Base-by-base conservation (phyloP, 2,113 vertebrate genomes). In the Chauna torquata region DNA sequence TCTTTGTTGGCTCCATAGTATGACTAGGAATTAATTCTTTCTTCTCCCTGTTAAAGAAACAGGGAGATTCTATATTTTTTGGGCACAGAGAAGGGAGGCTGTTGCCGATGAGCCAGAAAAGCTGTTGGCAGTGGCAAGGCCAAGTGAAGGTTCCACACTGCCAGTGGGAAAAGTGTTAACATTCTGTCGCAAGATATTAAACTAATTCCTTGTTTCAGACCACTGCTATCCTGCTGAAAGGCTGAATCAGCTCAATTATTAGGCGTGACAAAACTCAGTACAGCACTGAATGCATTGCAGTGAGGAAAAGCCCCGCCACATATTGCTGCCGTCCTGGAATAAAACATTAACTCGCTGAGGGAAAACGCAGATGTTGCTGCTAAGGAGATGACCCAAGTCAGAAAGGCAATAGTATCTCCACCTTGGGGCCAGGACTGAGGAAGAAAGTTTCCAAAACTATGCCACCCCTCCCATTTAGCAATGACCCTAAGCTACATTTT, bases 121-220 rank as follows among this genome's bases (percentile, higher is more conserved):
- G 77, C 66, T 88, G 58, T 58, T 88, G 82, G 92, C 52, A 70
- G 40, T 38, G 44, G 54, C 42, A 82, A 90, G 81, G 45, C 34
- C 87, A 80, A 64, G 42, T 25, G 83, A 94, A 82, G 52, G 14
- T 23, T 75, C 57, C 59, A 42, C 9, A 5, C 27, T 79, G 79
- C 84, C 59, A 74, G 22, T 0, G 2, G 90, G 85, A 90, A 91
- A 94, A 95, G 69, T 47, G 71, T 82, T 96, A 79, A 88, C 57
- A 58, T 86, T 87, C 47, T 82, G 30, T 91, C 88, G 59, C 28
- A 82, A 91, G 64, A 59, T 86, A 81, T 94, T 91, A 91, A 92
- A 91, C 13, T 44, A 86, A 81, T 85, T 92, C 50, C 47, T 45
- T 66, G 9, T 34, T 96, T 94, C n/a, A 84, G 69, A 76, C 27